A percentile compares a stretch with the other conserved stretches of the same genome.
Evolutionary conservation across 2,888 invertebrate species (phyloP).

Genomic region (Sinohyriopsis cumingii): DNA sequence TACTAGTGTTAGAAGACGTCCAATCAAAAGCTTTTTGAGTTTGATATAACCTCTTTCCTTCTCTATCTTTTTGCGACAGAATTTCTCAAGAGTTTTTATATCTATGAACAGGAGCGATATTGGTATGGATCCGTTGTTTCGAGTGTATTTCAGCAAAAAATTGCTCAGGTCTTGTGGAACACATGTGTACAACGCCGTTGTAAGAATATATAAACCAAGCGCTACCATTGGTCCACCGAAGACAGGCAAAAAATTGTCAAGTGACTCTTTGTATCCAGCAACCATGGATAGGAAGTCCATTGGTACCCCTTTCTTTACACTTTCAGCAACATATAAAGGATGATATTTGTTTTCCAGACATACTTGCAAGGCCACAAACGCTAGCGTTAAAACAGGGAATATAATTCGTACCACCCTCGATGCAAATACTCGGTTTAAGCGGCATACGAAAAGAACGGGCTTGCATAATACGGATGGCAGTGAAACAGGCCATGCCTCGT

Average conservation of each 20-base stretch:
- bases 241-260: constrained; percentile 6
- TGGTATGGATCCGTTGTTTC: not conserved
- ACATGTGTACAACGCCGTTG: constrained; percentile 3
- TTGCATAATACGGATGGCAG: not conserved
- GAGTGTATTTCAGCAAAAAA: constrained; percentile 1
- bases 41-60: not conserved
- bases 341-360: constrained; percentile 5
- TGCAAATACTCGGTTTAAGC: not conserved
- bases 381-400: not conserved
- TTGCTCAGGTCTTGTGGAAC: constrained; percentile 2
- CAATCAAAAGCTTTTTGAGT: constrained; percentile 5
- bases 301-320: constrained; percentile 1
- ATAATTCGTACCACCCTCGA: constrained; percentile 1
- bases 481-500: constrained; percentile 1
- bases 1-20: constrained; percentile 6
- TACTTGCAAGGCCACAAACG: not conserved
- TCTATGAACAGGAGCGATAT: constrained; percentile 5
- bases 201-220: constrained; percentile 1
- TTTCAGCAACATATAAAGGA: not conserved
- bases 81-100: not conserved
- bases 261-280: constrained; percentile 3
- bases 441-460: not conserved
- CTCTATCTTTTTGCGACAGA: not conserved
- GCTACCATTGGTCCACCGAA: constrained; percentile 11
- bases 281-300: constrained; percentile 6